Conservation (phyloP, 2,113 vertebrate genomes). For the Hucho hucho region DNA sequence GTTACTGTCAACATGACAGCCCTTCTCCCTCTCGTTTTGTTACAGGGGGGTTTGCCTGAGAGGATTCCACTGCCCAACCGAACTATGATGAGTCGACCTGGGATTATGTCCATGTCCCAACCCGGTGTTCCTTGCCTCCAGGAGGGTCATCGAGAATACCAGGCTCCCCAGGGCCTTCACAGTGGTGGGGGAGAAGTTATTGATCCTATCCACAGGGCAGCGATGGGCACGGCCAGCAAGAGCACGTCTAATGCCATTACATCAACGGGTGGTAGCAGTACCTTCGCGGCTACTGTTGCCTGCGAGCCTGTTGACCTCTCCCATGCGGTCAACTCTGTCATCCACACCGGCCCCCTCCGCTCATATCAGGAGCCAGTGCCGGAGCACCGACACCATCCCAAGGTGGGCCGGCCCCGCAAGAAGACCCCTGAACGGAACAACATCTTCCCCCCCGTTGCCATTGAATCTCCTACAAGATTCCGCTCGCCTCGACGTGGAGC, state of each 20-base stretch:
- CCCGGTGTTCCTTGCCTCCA: constrained; percentile 74
- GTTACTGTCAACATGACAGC: too few relatives aligned
- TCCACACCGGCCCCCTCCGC: constrained; percentile 64
- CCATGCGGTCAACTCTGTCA: constrained; percentile 75
- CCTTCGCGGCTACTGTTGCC: constrained; percentile 87
- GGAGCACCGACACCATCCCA: constrained; percentile 30
- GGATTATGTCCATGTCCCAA: constrained; percentile 72
- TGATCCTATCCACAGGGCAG: constrained; percentile 93
- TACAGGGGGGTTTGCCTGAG: constrained; percentile 82
- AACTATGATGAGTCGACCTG: constrained; percentile 75
- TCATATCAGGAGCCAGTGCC: constrained; percentile 39
- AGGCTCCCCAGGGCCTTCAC: constrained; percentile 63
- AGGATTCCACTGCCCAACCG: constrained; percentile 76
- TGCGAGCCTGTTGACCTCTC: constrained; percentile 80
- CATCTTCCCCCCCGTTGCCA: constrained; percentile 47
- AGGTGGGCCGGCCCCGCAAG: constrained; percentile 53
- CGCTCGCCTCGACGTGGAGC: constrained; percentile 69
- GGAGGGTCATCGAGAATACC: constrained; percentile 68
- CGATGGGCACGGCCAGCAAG: constrained; percentile 93
- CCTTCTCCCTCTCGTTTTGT: constrained; percentile 11
- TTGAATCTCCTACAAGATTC: constrained; percentile 77
- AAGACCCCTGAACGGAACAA: constrained; percentile 71
- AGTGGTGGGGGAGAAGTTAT: constrained; percentile 75
- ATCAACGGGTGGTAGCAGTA: constrained; percentile 81
- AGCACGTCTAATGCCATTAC: constrained; percentile 92